phyloP scores from a whole-genome alignment of 2,797 vertebrate species.

The Sarcophilus harrisii region DNA sequence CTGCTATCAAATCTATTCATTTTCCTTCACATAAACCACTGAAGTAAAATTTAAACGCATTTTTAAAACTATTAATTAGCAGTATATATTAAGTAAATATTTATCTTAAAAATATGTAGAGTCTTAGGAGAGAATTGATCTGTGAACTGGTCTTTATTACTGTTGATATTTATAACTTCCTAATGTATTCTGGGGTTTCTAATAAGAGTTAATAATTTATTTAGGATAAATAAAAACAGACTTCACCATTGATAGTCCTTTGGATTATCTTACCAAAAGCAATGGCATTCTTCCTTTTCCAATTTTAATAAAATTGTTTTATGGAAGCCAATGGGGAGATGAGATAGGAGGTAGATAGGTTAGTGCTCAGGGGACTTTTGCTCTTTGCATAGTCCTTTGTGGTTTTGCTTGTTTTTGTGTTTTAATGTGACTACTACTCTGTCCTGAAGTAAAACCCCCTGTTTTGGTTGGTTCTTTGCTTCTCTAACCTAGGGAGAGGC shows the following conservation, averaged over 20 bases:
- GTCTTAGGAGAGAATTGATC: not conserved
- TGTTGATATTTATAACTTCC: not conserved
- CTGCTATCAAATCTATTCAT: not conserved
- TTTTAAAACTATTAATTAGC: not conserved
- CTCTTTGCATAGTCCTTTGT: not conserved
- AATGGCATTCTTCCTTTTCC: not conserved
- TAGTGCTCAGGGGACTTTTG: not conserved
- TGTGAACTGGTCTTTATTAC: not conserved
- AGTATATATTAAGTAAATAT: not conserved
- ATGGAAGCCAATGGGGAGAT: not conserved
- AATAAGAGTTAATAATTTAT: not conserved
- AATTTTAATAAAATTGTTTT: slow-evolving; percentile 4
- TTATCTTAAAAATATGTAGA: not conserved
- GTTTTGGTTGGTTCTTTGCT: not conserved
- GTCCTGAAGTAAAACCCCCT: not conserved
- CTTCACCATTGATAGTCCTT: not conserved
- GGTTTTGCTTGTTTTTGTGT: not conserved
- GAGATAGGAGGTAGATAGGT: not conserved
- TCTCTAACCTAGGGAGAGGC: not conserved
- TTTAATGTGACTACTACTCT: not conserved
- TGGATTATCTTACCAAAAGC: not conserved
- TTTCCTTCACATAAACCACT: not conserved
- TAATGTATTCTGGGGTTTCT: not conserved
- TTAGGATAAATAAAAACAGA: not conserved
- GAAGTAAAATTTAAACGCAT: not conserved